These are phyloP conservation scores for Clanis bilineata DNA, from an alignment of 2,888 invertebrate genomes.

Conservation along the genomic window DNA sequence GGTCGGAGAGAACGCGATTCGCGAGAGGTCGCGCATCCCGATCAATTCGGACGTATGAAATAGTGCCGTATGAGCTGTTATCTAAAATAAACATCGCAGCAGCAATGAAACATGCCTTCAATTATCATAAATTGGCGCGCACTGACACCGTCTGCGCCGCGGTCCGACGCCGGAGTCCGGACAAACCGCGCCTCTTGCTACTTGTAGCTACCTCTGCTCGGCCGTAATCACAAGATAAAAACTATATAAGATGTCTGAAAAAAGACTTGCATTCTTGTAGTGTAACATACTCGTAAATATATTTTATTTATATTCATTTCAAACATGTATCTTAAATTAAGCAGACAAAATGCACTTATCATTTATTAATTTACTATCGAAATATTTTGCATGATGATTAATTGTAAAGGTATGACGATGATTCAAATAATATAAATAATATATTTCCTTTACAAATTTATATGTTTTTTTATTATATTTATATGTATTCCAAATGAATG, in stretches of 20 bases:
- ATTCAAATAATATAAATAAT: no score
- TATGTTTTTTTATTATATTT: no score
- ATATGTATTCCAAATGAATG: no score
- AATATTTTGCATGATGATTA: no score
- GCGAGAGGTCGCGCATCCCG: slow-evolving; percentile 74
- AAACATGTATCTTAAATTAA: no score
- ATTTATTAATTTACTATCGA: no score
- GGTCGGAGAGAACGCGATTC: slow-evolving; percentile 46
- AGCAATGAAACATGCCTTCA: slow-evolving; percentile 81
- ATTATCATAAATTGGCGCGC: slow-evolving; percentile 80
- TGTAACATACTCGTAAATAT: no score
- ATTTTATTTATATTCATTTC: no score
- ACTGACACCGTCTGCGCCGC: slow-evolving; percentile 71
- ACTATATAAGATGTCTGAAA: neutral
- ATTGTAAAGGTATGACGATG: no score
- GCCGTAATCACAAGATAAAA: slow-evolving; percentile 6
- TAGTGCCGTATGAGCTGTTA: slow-evolving; percentile 74
- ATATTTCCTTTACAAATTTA: no score
- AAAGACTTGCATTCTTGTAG: neutral
- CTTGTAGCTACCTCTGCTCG: slow-evolving; percentile 42
- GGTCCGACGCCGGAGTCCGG: no score
- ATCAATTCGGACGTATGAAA: slow-evolving; percentile 77
- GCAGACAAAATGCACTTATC: no score
- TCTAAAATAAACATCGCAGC: slow-evolving; percentile 82
- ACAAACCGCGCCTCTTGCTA: slow-evolving; percentile 65